These are phyloP conservation scores for Leucophora obtusa DNA, from an alignment of 2,888 invertebrate species.

Conservation along the genomic window DNA sequence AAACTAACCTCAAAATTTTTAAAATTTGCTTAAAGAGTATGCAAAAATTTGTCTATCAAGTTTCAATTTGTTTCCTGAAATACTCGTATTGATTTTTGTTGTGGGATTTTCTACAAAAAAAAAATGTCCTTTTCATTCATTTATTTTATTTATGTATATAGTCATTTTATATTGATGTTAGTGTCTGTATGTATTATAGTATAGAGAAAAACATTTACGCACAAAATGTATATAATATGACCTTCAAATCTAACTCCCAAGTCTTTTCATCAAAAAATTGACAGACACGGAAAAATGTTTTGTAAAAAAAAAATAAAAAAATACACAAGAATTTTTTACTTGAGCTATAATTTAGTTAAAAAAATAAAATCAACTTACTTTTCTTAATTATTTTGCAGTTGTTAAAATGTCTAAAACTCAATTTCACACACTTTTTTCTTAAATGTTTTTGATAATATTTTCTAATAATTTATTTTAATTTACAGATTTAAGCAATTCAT, in stretches of 20 bases:
- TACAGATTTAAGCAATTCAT: neutral
- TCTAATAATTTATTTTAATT: neutral
- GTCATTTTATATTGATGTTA: too few relatives aligned
- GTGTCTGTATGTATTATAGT: neutral
- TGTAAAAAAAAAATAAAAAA: conserved; percentile 11
- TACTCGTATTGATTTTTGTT: neutral
- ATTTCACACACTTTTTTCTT: neutral
- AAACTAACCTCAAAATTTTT: too few relatives aligned
- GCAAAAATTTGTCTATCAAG: too few relatives aligned
- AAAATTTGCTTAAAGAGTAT: too few relatives aligned
- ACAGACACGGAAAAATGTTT: conserved; percentile 13
- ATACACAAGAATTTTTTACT: conserved; percentile 38
- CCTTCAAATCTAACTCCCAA: conserved; percentile 51
- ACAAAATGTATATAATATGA: conserved; percentile 35
- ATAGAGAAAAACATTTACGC: neutral
- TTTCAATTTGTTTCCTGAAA: too few relatives aligned
- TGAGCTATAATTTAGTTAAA: conserved; percentile 39
- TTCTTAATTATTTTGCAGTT: neutral
- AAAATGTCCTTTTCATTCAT: neutral
- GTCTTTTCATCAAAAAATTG: conserved; percentile 7
- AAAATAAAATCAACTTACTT: neutral
- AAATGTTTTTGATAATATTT: neutral
- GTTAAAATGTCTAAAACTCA: neutral
- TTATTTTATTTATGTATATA: neutral
- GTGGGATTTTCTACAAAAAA: neutral